Evolutionary conservation across 1,140 invertebrate species (phyloP), one percentile per base, ranked within the genome.

Genomic region (Probaryconus sp.): DNA sequence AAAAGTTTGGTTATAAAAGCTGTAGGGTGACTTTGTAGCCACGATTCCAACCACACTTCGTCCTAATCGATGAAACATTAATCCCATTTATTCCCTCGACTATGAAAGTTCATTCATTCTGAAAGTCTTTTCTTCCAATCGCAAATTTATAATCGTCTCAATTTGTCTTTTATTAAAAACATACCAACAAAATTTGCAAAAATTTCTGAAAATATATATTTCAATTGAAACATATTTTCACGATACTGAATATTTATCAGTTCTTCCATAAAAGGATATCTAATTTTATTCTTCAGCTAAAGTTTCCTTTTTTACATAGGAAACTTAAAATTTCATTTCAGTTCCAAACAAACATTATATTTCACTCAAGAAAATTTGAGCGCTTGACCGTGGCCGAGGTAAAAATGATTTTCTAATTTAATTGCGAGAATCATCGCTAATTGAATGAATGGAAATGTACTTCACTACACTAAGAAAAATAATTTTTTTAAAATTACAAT

Each of bases 71-170:
- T 70, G 67, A 63, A 70, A 63, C 56, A 61, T 61, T 70, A 63
- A 63, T 70, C 50, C 55, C 67, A 71, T 71, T 71, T 71, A 21
- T 24, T 33, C 56, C 21, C 47, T 35, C 53, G 14, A 70, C 48
- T 70, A 63, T 63, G 56, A 71, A 71, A 63, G 58, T 63, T 63
- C 58, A 71, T 71, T 71, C 55, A 61, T 53, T 69, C n/a, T 38
- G 13, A 58, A 60, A 69, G 55, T 18, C 67, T 70, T 55, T 63
- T 56, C n/a, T 31, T 9, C 24, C 48, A 17, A 71, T 70, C 68
- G 68, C 63, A 71, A 70, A 70, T 70, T 63, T 63, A 63, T 63
- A 71, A 56, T 43, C 42, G 43, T 42, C 43, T 63, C 40, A 55
- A 40, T n/a, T 35, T 50, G 24, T 33, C 24, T 58, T 48, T 55